Conservation (phyloP, 2,888 invertebrate species). For the Sialis fuliginosa region DNA sequence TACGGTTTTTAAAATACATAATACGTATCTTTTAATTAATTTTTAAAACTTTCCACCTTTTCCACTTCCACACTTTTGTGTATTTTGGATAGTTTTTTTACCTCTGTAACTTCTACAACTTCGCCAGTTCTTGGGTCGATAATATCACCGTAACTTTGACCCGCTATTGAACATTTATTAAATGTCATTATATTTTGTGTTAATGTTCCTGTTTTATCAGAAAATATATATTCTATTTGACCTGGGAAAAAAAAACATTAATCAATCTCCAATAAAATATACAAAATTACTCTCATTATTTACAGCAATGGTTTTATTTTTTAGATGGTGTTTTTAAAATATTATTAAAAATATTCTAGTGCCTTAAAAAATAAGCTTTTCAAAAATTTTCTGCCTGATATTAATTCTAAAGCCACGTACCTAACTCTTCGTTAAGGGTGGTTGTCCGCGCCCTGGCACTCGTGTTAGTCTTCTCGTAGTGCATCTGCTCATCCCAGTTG, state of each 20-base stretch:
- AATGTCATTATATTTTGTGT: slow-evolving; percentile 99
- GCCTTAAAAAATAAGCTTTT: too few species aligned
- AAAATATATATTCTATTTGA: slow-evolving; percentile 98
- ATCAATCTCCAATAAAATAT: too few species aligned
- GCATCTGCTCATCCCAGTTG: slow-evolving; percentile 99
- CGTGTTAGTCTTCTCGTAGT: slow-evolving; percentile 73
- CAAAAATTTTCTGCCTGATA: too few species aligned
- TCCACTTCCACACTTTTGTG: neutral
- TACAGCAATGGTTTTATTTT: too few species aligned
- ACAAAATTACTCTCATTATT: too few species aligned
- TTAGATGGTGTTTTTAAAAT: too few species aligned
- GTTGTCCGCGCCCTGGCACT: slow-evolving; percentile 93
- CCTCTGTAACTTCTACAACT: slow-evolving; percentile 70
- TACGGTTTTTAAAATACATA: neutral
- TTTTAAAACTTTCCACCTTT: neutral
- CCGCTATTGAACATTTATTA: slow-evolving; percentile 94
- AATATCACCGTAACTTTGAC: slow-evolving; percentile 80
- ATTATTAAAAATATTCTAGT: too few species aligned
- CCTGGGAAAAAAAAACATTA: slow-evolving; percentile 27
- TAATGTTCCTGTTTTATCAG: slow-evolving; percentile 97
- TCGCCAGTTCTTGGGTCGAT: slow-evolving; percentile 77
- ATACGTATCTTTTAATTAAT: neutral
- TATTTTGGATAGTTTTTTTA: slow-evolving; percentile 24
- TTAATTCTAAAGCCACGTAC: slow-evolving; percentile 12
- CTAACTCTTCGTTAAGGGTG: slow-evolving; percentile 94